Conservation (phyloP, 1,140 invertebrate genomes). For the Plutomurus gul region DNA sequence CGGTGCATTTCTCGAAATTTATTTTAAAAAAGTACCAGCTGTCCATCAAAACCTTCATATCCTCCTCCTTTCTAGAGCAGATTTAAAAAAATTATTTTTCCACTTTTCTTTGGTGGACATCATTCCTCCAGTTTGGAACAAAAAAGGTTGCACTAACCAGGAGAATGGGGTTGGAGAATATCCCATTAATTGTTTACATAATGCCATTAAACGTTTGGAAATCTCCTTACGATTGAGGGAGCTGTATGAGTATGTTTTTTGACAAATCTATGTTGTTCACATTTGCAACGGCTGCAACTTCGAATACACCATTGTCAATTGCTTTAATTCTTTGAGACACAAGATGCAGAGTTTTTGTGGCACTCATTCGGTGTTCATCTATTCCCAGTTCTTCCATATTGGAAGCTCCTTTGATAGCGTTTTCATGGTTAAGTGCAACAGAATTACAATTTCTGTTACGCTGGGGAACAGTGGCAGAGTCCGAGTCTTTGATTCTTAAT, state of each 20-base stretch:
- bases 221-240: conserved; percentile 70
- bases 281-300: conserved; percentile 69
- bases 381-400: conserved; percentile 41
- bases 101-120: too few species aligned
- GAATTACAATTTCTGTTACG: background rate
- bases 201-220: too few species aligned
- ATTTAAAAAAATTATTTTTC: too few species aligned
- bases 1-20: too few species aligned
- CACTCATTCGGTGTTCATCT: conserved; percentile 68
- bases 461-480: background rate
- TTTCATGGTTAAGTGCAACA: background rate
- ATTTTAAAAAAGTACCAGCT: too few species aligned
- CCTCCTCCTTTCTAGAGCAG: too few species aligned
- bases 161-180: too few species aligned
- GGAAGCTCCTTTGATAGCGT: conserved; percentile 2
- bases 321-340: conserved; percentile 66
- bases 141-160: too few species aligned
- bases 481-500: background rate
- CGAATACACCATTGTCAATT: conserved; percentile 73
- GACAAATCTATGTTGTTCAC: conserved; percentile 78
- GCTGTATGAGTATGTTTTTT: conserved; percentile 71
- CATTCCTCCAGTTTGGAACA: too few species aligned
- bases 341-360: conserved; percentile 71
- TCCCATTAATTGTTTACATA: too few species aligned
- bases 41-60: too few species aligned